Percentiles rank a stretch among this genome's conserved stretches.
These are phyloP conservation scores for Anas bernieri DNA, from an alignment of 2,797 vertebrate genomes.

Conservation along the genomic window DNA sequence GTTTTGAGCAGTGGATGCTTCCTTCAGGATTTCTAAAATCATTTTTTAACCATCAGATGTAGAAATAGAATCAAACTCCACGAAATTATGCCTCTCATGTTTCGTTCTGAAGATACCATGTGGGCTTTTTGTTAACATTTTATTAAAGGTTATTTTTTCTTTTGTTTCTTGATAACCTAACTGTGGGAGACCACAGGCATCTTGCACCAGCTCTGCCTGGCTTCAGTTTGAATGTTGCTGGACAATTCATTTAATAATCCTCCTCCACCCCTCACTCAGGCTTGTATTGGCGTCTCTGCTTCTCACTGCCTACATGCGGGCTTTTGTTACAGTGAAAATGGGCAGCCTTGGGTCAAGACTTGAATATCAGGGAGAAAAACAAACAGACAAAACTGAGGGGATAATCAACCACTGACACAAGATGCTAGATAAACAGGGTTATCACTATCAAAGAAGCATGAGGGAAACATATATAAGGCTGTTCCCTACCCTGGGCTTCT, in stretches of 20 bases:
- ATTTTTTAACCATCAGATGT: background rate
- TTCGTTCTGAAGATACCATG: background rate
- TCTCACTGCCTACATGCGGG: background rate
- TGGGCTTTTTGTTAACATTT: background rate
- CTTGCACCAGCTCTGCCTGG: background rate
- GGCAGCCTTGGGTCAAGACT: background rate
- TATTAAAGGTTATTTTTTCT: background rate
- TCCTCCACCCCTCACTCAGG: background rate
- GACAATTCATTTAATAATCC: background rate
- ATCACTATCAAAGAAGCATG: background rate
- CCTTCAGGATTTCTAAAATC: background rate
- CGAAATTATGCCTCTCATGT: background rate
- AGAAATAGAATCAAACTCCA: background rate
- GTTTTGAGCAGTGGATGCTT: background rate
- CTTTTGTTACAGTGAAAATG: background rate
- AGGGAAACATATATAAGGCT: background rate
- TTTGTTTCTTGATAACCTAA: background rate
- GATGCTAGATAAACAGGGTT: background rate
- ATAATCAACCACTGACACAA: background rate
- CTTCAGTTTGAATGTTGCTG: background rate
- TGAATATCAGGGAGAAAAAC: background rate
- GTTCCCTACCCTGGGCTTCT: background rate
- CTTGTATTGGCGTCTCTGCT: background rate
- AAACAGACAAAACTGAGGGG: background rate
- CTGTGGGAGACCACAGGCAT: background rate